Percentiles rank a stretch among this genome's conserved stretches.
Evolutionary conservation across 23 tunicate genomes (phyloP).

Genomic region (Styela plicata): DNA sequence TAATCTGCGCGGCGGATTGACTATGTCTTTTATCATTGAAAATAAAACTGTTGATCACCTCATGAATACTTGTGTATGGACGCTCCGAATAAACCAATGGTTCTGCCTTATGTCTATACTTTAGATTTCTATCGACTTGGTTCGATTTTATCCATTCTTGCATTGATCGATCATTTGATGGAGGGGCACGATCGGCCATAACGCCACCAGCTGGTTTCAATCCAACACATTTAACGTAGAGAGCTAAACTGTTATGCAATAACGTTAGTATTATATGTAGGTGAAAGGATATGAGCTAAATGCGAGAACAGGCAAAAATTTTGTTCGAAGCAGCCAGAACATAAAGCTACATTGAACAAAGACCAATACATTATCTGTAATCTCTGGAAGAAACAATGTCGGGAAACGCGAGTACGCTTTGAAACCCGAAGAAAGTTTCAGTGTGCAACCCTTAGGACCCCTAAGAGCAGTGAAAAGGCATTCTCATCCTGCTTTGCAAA

Average conservation of each 20-base stretch:
- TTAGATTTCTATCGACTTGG: neutral
- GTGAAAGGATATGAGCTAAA: neutral
- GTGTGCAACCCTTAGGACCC: no score
- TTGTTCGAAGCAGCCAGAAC: no score
- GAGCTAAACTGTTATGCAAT: neutral
- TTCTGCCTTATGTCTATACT: neutral
- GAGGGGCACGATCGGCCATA: neutral
- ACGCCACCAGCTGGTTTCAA: neutral
- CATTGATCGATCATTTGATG: neutral
- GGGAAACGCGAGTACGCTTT: no score
- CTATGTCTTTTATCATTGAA: neutral
- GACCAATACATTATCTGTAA: no score
- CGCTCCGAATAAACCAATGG: neutral
- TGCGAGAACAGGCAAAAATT: no score
- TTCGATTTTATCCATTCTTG: neutral
- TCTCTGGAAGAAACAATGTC: no score
- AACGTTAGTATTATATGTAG: neutral
- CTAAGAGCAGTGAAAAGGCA: no score
- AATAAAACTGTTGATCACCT: neutral
- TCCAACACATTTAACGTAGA: neutral
- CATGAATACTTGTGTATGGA: constrained; percentile 2
- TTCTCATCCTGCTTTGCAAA: no score
- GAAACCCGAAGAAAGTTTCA: no score
- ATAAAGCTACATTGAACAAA: no score
- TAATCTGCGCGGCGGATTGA: no score